Evolutionary conservation across 2,113 vertebrate genomes (phyloP).

Genomic region (Oryzias curvinotus): DNA sequence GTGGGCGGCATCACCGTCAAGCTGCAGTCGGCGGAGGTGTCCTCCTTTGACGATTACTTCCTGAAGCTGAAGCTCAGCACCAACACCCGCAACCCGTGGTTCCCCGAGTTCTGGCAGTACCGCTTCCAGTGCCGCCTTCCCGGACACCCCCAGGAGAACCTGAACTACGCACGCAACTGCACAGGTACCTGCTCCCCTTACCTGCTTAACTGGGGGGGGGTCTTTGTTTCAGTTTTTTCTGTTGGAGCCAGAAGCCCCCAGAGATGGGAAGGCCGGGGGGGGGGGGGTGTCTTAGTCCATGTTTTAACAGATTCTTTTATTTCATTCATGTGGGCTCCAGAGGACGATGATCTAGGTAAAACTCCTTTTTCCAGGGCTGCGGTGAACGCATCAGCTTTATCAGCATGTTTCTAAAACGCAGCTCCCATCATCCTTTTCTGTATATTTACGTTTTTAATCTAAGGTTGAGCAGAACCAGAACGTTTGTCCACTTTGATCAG

Average conservation of each 20-base stretch:
- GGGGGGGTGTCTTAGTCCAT: conserved; percentile 34
- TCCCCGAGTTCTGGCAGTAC: conserved; percentile 97
- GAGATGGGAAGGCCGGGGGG: conserved; percentile 50
- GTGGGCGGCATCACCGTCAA: conserved; percentile 97
- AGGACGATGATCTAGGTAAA: conserved; percentile 82
- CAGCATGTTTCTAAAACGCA: conserved; percentile 69
- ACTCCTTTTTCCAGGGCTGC: conserved; percentile 45
- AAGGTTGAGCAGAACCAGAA: not conserved
- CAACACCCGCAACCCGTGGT: conserved; percentile 96
- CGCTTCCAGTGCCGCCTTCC: conserved; percentile 94
- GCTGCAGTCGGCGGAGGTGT: conserved; percentile 91
- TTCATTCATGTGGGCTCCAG: conserved; percentile 67
- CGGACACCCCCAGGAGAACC: conserved; percentile 89
- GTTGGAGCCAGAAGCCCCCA: conserved; percentile 32
- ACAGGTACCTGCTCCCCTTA: conserved; percentile 80
- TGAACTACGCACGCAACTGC: conserved; percentile 89
- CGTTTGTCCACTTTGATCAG: not conserved
- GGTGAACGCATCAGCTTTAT: conserved; percentile 52
- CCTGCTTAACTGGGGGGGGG: too few relatives aligned
- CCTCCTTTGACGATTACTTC: conserved; percentile 92
- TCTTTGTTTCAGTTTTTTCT: too few relatives aligned
- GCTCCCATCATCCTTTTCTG: conserved; percentile 3
- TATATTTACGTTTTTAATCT: conserved; percentile 69
- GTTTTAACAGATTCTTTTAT: conserved; percentile 62
- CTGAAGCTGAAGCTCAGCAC: conserved; percentile 88